Conservation (phyloP, 2,113 vertebrate genomes). For the Neolamprologus tretocephalus region DNA sequence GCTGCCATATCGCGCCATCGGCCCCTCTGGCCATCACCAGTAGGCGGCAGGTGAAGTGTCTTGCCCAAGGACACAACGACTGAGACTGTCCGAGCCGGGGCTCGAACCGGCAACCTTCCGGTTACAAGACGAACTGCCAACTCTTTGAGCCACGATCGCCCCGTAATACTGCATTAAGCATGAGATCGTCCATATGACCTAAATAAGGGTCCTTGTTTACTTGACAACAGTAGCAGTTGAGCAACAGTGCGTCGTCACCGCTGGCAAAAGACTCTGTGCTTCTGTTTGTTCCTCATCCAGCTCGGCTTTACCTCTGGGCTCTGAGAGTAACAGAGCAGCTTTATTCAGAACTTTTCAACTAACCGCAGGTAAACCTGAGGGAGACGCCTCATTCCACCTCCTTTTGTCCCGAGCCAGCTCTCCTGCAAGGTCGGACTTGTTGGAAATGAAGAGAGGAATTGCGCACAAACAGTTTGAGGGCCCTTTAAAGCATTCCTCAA, state of each 20-base stretch:
- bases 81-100: not conserved
- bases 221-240: conserved; percentile 9
- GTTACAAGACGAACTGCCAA: not conserved
- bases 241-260: not conserved
- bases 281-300: conserved; percentile 45
- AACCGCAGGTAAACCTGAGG: conserved; percentile 28
- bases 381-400: conserved; percentile 15
- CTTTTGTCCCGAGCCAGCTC: conserved; percentile 27
- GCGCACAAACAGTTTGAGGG: conserved; percentile 18
- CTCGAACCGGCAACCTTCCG: not conserved
- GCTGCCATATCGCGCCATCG: not conserved
- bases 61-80: not conserved
- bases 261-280: not conserved
- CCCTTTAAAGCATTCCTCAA: conserved; percentile 30
- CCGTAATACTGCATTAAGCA: not conserved
- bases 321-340: conserved; percentile 6
- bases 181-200: not conserved
- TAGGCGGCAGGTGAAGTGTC: not conserved
- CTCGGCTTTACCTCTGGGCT: conserved; percentile 29
- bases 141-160: not conserved
- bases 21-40: fast-evolving
- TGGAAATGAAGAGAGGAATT: not conserved
- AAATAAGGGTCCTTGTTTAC: not conserved
- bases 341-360: conserved; percentile 26
- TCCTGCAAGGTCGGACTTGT: conserved; percentile 55